Conservation (phyloP, 2,797 vertebrate genomes). For the Hafferia zeledoni region DNA sequence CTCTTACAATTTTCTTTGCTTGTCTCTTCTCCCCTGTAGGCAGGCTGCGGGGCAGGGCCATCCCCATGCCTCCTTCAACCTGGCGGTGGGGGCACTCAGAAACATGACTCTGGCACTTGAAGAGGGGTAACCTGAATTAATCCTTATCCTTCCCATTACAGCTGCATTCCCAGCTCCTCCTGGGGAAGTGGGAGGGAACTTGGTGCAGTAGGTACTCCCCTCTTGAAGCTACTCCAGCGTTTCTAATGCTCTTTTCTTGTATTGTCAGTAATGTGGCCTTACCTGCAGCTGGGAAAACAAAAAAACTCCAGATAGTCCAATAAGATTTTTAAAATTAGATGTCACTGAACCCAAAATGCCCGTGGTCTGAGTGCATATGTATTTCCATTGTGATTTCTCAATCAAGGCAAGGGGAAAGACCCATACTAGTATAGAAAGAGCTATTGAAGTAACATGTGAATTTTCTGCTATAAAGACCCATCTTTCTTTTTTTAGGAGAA, state of each 20-base stretch:
- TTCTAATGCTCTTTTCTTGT: not conserved
- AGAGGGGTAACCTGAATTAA: conserved; percentile 31
- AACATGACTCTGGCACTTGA: not conserved
- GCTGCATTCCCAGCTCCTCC: not conserved
- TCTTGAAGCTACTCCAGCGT: not conserved
- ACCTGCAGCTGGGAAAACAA: not conserved
- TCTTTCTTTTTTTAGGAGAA: not conserved
- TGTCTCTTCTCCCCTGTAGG: conserved; percentile 2
- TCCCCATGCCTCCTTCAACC: conserved; percentile 64
- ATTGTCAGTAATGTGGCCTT: not conserved
- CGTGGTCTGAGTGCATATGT: not conserved
- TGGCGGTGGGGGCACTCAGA: conserved; percentile 50
- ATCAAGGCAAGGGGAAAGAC: not conserved
- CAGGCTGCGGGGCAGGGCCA: conserved; percentile 55
- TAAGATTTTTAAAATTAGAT: not conserved
- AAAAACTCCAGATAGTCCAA: not conserved
- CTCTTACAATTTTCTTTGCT: not conserved
- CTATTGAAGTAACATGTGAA: not conserved
- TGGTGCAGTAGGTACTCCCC: not conserved
- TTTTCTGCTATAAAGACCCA: not conserved
- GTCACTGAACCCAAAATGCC: not conserved
- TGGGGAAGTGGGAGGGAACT: not conserved
- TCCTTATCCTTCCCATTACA: not conserved
- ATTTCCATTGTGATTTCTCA: not conserved
- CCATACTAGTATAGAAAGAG: not conserved